Conservation (phyloP, 92 coral and sea anemone genomes). For the Umimayanthus kanabou region DNA sequence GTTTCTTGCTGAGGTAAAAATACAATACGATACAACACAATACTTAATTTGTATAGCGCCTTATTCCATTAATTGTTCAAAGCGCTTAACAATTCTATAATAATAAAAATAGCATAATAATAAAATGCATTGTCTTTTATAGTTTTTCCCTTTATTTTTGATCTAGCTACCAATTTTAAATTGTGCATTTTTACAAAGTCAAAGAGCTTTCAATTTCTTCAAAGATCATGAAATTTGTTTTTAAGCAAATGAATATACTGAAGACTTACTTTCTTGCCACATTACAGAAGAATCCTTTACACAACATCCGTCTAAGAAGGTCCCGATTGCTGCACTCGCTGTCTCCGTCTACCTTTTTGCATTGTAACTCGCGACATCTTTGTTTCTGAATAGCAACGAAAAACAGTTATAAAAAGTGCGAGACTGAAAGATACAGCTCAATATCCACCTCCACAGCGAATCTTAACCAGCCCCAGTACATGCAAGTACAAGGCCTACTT, state of each 20-base stretch:
- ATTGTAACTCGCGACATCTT: constrained; percentile 10
- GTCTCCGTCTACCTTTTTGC: not conserved
- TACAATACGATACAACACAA: too few relatives aligned
- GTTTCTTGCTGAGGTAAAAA: not conserved
- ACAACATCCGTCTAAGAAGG: constrained; percentile 67
- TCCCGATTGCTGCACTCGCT: constrained; percentile 37
- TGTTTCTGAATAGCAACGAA: constrained; percentile 30
- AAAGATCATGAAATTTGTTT: too few relatives aligned
- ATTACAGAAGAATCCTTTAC: constrained; percentile 83
- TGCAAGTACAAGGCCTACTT: not conserved
- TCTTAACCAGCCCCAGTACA: not conserved
- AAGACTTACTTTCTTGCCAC: constrained; percentile 79
- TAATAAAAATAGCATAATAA: too few relatives aligned
- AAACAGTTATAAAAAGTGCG: not conserved
- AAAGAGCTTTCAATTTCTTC: not conserved
- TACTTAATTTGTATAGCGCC: too few relatives aligned
- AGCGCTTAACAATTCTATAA: too few relatives aligned
- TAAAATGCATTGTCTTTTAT: not conserved
- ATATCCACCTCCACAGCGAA: not conserved
- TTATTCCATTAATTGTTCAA: too few relatives aligned
- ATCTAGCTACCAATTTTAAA: not conserved
- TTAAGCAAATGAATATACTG: not conserved
- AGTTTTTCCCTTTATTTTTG: not conserved
- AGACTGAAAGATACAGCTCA: not conserved
- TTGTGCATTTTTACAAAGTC: not conserved